A percentile compares a stretch with the other conserved stretches of the same genome.
Evolutionary conservation across 1,140 invertebrate genomes (phyloP).

Genomic region (Scaptomyza hsui): DNA sequence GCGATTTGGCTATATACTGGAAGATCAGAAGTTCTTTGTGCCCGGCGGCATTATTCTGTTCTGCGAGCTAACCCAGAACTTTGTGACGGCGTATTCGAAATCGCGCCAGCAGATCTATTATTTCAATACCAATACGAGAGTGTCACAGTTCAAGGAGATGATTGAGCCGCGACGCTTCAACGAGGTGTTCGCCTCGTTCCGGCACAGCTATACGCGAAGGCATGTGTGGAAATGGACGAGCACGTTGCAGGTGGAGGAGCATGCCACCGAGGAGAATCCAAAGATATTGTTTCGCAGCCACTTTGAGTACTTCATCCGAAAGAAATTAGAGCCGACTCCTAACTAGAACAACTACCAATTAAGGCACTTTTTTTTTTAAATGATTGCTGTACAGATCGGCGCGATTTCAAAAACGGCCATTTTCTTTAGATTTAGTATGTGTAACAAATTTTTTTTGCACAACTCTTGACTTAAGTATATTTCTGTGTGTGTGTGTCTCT

Average conservation of each 20-base stretch:
- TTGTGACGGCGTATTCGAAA: constrained; percentile 55
- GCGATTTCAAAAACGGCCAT: background rate
- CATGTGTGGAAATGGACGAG: constrained; percentile 81
- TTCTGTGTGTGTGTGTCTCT: too few species aligned
- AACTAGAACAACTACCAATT: background rate
- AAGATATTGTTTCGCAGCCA: constrained; percentile 67
- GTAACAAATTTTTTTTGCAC: background rate
- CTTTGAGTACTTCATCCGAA: constrained; percentile 57
- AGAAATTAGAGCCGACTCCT: constrained; percentile 29
- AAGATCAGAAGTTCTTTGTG: constrained; percentile 74
- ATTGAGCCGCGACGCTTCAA: constrained; percentile 36
- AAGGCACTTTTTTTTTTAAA: background rate
- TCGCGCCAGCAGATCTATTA: constrained; percentile 64
- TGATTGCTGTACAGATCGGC: background rate
- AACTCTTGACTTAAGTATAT: too few species aligned
- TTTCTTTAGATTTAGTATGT: background rate
- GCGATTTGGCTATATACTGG: constrained; percentile 50
- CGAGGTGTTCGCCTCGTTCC: constrained; percentile 73
- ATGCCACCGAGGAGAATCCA: constrained; percentile 52
- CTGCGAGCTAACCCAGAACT: constrained; percentile 56
- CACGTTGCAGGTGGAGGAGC: constrained; percentile 71
- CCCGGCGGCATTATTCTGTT: constrained; percentile 74
- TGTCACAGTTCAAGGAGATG: constrained; percentile 53
- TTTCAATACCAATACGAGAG: constrained; percentile 48
- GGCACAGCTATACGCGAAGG: constrained; percentile 56